Conservation (phyloP, 2,888 invertebrate species). For the Eurois occulta region DNA sequence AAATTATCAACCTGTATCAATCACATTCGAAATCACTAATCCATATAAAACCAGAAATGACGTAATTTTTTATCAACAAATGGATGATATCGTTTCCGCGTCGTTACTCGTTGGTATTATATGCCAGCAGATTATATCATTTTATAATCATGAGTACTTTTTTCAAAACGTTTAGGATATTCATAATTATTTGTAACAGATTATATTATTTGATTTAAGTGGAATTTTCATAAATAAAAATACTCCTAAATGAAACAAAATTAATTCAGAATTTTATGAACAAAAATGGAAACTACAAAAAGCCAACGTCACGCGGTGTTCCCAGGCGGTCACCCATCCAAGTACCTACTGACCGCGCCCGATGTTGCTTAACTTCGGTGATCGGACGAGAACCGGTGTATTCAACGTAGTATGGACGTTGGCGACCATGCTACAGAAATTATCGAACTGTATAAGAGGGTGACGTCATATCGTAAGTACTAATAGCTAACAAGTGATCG, state of each 20-base stretch:
- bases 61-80: neutral
- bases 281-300: slow-evolving; percentile 9
- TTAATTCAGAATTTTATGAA: neutral
- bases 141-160: neutral
- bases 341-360: slow-evolving; percentile 86
- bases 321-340: slow-evolving; percentile 86
- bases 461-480: neutral
- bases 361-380: slow-evolving; percentile 88
- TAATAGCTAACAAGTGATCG: neutral
- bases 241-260: neutral
- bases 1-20: slow-evolving; percentile 16
- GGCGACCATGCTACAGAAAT: slow-evolving; percentile 39
- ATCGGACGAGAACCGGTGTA: slow-evolving; percentile 87
- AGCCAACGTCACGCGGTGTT: slow-evolving; percentile 79
- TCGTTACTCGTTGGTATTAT: neutral
- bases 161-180: neutral
- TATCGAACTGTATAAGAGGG: neutral
- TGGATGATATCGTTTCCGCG: neutral
- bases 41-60: neutral
- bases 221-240: too few relatives aligned
- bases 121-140: neutral
- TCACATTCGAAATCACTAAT: neutral
- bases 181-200: neutral
- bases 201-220: too few relatives aligned
- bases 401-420: slow-evolving; percentile 86